These are phyloP conservation scores for Aspidoscelis tigris DNA, from an alignment of 2,113 vertebrate species.

Conservation along the genomic window DNA sequence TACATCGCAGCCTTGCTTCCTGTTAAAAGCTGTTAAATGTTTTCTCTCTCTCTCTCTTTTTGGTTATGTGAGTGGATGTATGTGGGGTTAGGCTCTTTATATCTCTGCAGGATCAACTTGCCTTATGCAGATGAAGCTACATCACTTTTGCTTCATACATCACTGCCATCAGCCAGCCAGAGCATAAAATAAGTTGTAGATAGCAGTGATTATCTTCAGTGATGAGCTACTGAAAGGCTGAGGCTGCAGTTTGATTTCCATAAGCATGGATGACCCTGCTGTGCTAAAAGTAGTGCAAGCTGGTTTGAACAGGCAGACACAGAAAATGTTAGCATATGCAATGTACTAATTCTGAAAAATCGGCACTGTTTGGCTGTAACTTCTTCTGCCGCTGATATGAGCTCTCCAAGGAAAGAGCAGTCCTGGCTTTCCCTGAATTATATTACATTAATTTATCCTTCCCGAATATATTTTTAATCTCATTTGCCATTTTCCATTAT, in stretches of 20 bases:
- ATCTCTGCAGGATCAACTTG: conserved; percentile 28
- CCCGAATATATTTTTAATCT: background rate
- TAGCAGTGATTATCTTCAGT: conserved; percentile 18
- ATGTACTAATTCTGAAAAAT: background rate
- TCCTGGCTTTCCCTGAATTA: background rate
- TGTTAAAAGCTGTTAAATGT: background rate
- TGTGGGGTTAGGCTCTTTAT: conserved; percentile 1
- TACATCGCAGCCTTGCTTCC: conserved; percentile 1
- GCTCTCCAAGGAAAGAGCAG: background rate
- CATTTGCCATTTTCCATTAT: background rate
- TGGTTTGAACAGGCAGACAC: background rate
- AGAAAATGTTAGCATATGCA: conserved; percentile 1
- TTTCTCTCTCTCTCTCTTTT: background rate
- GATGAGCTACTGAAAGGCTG: conserved; percentile 16
- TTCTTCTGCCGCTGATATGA: background rate
- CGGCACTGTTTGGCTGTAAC: background rate
- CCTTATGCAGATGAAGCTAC: conserved; percentile 45
- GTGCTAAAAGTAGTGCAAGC: conserved; percentile 31
- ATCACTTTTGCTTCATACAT: conserved; percentile 3
- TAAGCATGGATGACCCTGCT: conserved; percentile 27
- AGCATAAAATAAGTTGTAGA: conserved; percentile 38
- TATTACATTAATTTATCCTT: background rate
- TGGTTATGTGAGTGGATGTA: background rate
- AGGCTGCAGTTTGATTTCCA: conserved; percentile 43
- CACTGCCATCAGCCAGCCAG: conserved; percentile 31